Conservation (phyloP, 2,888 invertebrate genomes). For the Gortyna flavago region DNA sequence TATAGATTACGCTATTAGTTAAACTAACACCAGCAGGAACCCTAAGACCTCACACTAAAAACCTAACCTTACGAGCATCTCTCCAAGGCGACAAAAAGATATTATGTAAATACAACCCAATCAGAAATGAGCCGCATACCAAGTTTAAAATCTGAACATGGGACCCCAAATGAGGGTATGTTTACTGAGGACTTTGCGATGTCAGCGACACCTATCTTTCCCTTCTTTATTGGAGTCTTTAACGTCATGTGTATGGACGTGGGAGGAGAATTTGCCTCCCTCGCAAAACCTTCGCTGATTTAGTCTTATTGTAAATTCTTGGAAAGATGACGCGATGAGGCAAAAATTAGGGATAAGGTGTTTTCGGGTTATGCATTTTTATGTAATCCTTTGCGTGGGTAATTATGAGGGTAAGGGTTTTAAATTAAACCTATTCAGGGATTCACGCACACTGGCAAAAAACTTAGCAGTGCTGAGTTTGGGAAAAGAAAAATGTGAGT, state of each 20-base stretch:
- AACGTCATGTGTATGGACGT: conserved; percentile 40
- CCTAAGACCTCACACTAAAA: conserved; percentile 2
- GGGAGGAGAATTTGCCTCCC: conserved; percentile 48
- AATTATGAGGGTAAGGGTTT: conserved; percentile 20
- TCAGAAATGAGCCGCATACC: conserved; percentile 53
- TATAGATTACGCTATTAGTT: background rate
- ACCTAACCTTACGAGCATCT: background rate
- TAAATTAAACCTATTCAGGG: conserved; percentile 1
- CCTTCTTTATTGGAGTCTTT: conserved; percentile 61
- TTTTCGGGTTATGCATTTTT: conserved; percentile 22
- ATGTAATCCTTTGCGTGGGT: conserved; percentile 12
- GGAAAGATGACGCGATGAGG: conserved; percentile 1
- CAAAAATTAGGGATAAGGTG: conserved; percentile 14
- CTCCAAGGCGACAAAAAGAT: conserved; percentile 26
- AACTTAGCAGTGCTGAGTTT: background rate
- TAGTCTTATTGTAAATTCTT: conserved; percentile 41
- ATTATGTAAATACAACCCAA: conserved; percentile 63
- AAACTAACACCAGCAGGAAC: background rate
- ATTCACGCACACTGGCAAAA: conserved; percentile 4
- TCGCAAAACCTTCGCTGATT: conserved; percentile 35
- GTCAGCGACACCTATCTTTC: conserved; percentile 61
- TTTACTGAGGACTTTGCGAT: conserved; percentile 63
- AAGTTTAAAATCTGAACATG: conserved; percentile 52
- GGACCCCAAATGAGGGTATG: conserved; percentile 62
- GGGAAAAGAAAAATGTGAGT: background rate